Percentiles rank a stretch among this genome's conserved stretches.
These are phyloP conservation scores for Capromys pilorides DNA, from an alignment of 2,797 vertebrate species.

Conservation along the genomic window DNA sequence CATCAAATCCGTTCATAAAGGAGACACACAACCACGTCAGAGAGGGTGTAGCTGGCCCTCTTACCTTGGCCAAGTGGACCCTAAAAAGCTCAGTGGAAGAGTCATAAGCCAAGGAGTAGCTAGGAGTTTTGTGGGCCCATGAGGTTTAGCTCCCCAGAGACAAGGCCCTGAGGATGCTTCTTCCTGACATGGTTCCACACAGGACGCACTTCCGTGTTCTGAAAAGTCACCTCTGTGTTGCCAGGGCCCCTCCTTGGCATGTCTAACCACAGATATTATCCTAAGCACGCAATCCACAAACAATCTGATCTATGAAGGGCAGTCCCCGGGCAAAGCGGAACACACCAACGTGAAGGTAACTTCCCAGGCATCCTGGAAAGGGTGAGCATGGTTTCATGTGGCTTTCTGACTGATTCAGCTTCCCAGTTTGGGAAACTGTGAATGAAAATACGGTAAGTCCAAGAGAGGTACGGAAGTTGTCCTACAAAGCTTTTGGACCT, in stretches of 20 bases:
- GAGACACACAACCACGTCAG: constrained; percentile 4
- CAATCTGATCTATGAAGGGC: background rate
- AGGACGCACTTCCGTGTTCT: background rate
- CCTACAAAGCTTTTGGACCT: background rate
- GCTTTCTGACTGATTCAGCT: background rate
- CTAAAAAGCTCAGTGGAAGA: background rate
- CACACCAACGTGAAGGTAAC: background rate
- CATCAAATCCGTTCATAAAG: constrained; percentile 14
- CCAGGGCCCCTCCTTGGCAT: background rate
- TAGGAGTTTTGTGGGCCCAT: background rate
- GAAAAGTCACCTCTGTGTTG: background rate
- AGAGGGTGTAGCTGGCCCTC: background rate
- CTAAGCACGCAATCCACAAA: background rate
- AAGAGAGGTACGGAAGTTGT: background rate
- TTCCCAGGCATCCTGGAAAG: background rate
- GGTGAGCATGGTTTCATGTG: background rate
- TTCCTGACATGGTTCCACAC: background rate
- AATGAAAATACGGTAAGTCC: background rate
- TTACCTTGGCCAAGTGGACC: background rate
- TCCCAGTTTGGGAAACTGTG: constrained; percentile 63
- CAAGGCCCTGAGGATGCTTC: background rate
- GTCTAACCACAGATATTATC: background rate
- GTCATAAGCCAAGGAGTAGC: background rate
- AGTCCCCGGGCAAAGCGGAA: background rate
- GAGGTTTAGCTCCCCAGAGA: background rate